These are phyloP conservation scores for Halesus radiatus DNA, from an alignment of 1,140 invertebrate genomes.

Conservation along the genomic window DNA sequence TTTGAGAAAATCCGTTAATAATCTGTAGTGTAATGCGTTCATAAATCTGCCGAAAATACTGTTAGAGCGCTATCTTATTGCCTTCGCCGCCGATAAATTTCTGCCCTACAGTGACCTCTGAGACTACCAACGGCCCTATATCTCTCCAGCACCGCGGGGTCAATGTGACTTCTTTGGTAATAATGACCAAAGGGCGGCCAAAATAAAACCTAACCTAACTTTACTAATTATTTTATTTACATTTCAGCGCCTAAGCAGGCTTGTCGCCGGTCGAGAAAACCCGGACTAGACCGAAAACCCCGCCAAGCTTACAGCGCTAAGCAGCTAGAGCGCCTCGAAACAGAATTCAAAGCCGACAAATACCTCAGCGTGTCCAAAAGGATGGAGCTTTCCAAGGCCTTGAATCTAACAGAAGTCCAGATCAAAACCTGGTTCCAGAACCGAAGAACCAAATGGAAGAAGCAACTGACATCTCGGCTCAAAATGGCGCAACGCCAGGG, in stretches of 20 bases:
- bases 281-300: conserved; percentile 91
- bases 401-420: conserved; percentile 94
- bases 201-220: no score
- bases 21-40: no score
- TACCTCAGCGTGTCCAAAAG: conserved; percentile 95
- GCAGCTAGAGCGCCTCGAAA: conserved; percentile 90
- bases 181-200: no score
- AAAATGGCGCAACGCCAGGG: conserved; percentile 91
- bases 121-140: no score
- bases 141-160: no score
- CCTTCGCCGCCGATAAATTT: no score
- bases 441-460: conserved; percentile 95
- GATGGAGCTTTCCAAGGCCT: conserved; percentile 90
- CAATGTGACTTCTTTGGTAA: no score
- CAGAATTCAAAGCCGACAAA: conserved; percentile 95
- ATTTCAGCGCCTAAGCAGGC: conserved; percentile 82
- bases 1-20: no score
- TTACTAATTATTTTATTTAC: no score
- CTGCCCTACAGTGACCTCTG: no score
- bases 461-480: conserved; percentile 89
- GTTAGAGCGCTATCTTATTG: no score
- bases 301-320: conserved; percentile 95
- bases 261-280: conserved; percentile 84
- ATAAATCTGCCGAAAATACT: no score
- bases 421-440: conserved; percentile 99